Evolutionary conservation across 2,113 vertebrate genomes (phyloP).

Genomic region (Nyctereutes procyonoides): DNA sequence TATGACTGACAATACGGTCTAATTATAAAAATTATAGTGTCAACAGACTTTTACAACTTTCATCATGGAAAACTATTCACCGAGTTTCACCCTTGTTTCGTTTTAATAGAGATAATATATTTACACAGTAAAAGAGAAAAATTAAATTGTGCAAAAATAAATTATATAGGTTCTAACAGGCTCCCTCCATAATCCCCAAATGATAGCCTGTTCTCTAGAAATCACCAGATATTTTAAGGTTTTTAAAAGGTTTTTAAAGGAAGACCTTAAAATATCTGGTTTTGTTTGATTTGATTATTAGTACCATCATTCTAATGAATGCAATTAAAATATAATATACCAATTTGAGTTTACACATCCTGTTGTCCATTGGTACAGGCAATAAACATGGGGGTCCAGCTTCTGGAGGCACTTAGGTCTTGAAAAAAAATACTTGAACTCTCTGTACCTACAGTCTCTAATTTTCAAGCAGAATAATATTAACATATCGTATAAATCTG

Average conservation of each 20-base stretch:
- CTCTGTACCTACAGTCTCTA: neutral
- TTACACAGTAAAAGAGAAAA: neutral
- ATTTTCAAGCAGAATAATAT: neutral
- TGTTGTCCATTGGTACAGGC: neutral
- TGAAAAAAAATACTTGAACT: neutral
- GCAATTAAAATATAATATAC: neutral
- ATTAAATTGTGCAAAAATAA: neutral
- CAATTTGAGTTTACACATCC: neutral
- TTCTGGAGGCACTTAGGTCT: neutral
- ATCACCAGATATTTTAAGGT: neutral
- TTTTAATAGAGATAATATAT: neutral
- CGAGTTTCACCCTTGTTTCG: neutral
- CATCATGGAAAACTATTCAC: neutral
- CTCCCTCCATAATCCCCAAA: neutral
- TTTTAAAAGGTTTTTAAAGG: neutral
- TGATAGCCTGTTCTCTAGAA: neutral
- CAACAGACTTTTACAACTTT: neutral
- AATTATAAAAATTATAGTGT: neutral
- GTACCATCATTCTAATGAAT: neutral
- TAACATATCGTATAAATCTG: neutral
- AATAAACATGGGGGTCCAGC: neutral
- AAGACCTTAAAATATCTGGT: neutral
- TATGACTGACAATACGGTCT: neutral
- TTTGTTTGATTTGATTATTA: conserved; percentile 38
- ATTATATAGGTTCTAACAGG: neutral